Evolutionary conservation across 2,113 vertebrate genomes (phyloP), one percentile per base, ranked within the genome.

Genomic region (Pterophyllum scalare): DNA sequence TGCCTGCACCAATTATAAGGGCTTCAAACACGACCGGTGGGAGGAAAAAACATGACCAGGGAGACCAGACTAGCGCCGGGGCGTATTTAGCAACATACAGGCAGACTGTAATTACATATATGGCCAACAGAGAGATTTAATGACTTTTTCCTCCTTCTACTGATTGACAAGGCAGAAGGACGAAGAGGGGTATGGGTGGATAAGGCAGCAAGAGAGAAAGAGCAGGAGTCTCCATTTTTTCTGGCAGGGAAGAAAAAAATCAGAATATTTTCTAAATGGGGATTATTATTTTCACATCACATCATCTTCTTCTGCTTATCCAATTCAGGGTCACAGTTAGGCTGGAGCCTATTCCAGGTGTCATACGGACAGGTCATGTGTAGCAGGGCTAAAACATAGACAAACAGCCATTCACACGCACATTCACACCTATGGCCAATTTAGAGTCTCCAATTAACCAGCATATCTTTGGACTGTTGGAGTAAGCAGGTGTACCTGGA

Each of bases 101-200:
- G 93, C 95, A 95, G 95, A 95, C 96, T 96, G 94, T 96, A 96
- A 96, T 96, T 96, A 96, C 94, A 96, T 94, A 86, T 93, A 94
- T 95, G 95, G 95, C 92, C 91, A 95, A 95, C 95, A 94, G 92
- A 93, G 93, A 95, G 91, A 95, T 96, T 96, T 96, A 95, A 96
- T 95, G 94, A 94, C 93, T 95, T 95, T 96, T 94, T 92, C 92
- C 91, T 94, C 83, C 90, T 85, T 84, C 88, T 35, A 87, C 90
- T 96, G 96, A 96, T 96, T 96, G 95, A 96, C 96, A 96, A 94
- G 94, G 89, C 92, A 90, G 90, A 81, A 76, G 88, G 84, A 61
- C 88, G 62, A 35, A 59, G 62, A 75, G 24, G 67, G 35, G n/a
- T 14, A 64, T 75, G 15, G 49, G 38, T 19, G 72, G 40, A 77